Percentiles rank a stretch among this genome's conserved stretches.
Evolutionary conservation across 2,888 invertebrate genomes (phyloP).

Genomic region (Polydesmus complanatus): DNA sequence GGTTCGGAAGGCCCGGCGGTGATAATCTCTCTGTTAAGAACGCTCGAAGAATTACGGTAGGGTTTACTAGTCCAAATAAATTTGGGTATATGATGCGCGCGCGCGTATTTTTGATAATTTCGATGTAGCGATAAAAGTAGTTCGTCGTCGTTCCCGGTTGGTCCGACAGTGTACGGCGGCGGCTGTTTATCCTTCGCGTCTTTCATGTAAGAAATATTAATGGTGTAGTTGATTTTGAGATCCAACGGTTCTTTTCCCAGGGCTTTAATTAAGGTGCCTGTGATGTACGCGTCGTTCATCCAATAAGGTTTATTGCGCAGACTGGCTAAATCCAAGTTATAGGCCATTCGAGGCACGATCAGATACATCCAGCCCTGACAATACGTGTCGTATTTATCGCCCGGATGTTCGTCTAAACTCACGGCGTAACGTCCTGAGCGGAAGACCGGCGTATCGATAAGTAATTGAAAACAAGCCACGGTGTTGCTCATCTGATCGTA

Average conservation of each 20-base stretch:
- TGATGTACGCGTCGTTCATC: slow-evolving; percentile 16
- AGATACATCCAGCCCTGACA: slow-evolving; percentile 17
- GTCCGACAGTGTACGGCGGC: slow-evolving; percentile 8
- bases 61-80: slow-evolving; percentile 8
- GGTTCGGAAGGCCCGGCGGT: too few relatives aligned
- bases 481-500: slow-evolving; percentile 1
- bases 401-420: slow-evolving; percentile 8
- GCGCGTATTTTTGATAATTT: slow-evolving; percentile 8
- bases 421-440: slow-evolving; percentile 11
- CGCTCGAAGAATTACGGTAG: too few relatives aligned
- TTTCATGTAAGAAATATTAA: slow-evolving; percentile 8
- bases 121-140: slow-evolving; percentile 5
- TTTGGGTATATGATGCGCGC: slow-evolving; percentile 1
- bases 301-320: slow-evolving; percentile 7
- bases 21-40: too few relatives aligned
- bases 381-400: slow-evolving; percentile 9
- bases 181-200: neutral
- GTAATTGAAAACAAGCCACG: slow-evolving; percentile 10
- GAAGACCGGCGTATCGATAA: slow-evolving; percentile 5
- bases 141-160: slow-evolving; percentile 8
- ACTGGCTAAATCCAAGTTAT: slow-evolving; percentile 5
- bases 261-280: slow-evolving; percentile 9
- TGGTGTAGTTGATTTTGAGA: slow-evolving; percentile 11
- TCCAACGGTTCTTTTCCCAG: slow-evolving; percentile 7
- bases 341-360: slow-evolving; percentile 12